phyloP scores from a whole-genome alignment of 1,140 invertebrate genomes.

The Trachymyrmex septentrionalis region DNA sequence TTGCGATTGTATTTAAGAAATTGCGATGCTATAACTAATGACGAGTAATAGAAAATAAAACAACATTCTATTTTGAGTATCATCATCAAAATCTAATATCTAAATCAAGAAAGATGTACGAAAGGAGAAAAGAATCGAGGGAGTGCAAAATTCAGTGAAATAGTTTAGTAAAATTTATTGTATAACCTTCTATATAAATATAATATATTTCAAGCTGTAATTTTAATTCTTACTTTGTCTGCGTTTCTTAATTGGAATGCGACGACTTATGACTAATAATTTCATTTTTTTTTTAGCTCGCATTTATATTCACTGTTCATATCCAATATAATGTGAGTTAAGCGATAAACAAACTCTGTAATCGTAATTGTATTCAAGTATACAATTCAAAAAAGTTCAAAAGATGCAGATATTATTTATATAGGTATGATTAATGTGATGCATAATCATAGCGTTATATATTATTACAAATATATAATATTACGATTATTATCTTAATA shows the following conservation, averaged over 20 bases:
- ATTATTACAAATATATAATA: neutral
- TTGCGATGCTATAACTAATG: slow-evolving; percentile 46
- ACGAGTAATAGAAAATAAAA: slow-evolving; percentile 55
- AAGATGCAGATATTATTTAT: neutral
- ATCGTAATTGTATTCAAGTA: neutral
- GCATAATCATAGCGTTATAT: neutral
- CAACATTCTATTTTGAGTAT: slow-evolving; percentile 15
- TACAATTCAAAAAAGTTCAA: neutral
- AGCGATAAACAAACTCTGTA: neutral
- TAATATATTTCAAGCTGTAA: neutral
- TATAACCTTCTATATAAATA: neutral
- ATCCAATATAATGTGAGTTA: neutral
- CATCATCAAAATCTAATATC: slow-evolving; percentile 53
- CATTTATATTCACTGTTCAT: neutral
- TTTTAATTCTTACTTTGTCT: neutral
- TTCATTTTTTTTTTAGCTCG: neutral
- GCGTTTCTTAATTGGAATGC: neutral
- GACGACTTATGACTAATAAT: neutral
- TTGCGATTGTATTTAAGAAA: slow-evolving; percentile 59
- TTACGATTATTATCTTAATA: neutral
- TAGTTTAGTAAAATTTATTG: neutral
- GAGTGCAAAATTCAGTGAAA: neutral
- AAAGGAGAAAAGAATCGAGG: neutral
- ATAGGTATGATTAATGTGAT: neutral
- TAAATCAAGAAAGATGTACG: neutral